These are phyloP conservation scores for Xerus rutilus DNA, from an alignment of 2,797 vertebrate genomes.

Conservation along the genomic window DNA sequence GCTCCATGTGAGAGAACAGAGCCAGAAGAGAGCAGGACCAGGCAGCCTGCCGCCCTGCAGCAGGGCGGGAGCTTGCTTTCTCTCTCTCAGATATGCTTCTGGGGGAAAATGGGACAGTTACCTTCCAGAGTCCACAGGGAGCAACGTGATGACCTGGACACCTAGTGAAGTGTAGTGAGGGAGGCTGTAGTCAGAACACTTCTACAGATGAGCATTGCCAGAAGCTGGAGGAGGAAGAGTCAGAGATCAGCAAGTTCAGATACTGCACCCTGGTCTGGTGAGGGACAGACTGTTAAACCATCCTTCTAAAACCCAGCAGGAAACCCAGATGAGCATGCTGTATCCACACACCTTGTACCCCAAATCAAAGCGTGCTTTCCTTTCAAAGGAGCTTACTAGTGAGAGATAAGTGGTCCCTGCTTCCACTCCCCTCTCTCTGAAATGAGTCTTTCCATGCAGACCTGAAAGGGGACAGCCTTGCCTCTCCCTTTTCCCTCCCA, in stretches of 20 bases:
- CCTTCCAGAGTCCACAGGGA: neutral
- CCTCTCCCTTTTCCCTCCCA: neutral
- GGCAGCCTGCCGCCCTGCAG: neutral
- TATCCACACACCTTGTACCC: neutral
- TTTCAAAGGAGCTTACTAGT: neutral
- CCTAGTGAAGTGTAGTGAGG: slow-evolving; percentile 34
- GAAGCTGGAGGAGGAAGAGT: neutral
- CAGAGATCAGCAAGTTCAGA: neutral
- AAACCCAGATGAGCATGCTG: neutral
- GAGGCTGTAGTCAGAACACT: neutral
- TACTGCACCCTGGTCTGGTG: no score
- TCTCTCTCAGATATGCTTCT: neutral
- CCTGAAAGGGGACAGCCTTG: neutral
- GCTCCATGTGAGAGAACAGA: slow-evolving; percentile 27
- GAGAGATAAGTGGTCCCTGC: neutral
- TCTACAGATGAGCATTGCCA: neutral
- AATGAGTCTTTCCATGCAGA: neutral
- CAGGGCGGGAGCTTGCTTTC: neutral
- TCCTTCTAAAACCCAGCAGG: neutral
- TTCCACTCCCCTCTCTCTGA: neutral
- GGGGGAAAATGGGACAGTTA: neutral
- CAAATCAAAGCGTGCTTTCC: neutral
- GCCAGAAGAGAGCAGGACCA: no score
- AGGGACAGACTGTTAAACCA: no score
- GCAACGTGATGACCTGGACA: neutral